These are phyloP conservation scores for Ardeotis arabs DNA, from an alignment of 2,113 vertebrate genomes.

Conservation along the genomic window DNA sequence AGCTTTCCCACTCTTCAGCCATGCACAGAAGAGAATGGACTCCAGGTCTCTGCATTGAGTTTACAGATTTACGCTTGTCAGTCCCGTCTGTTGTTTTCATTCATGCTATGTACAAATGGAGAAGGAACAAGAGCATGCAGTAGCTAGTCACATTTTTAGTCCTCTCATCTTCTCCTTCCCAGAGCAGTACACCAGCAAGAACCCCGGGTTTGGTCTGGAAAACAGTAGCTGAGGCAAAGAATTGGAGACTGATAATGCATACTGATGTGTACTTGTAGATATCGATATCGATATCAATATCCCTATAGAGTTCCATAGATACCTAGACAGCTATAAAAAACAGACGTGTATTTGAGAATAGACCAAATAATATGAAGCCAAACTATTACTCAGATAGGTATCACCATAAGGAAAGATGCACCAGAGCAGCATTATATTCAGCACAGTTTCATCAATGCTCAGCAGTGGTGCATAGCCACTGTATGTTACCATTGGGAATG, in stretches of 20 bases:
- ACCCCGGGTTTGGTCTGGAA: neutral
- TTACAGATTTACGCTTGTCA: neutral
- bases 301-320: neutral
- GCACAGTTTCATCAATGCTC: neutral
- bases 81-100: neutral
- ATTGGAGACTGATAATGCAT: neutral
- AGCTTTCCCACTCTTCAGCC: neutral
- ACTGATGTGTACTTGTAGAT: neutral
- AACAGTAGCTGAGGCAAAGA: neutral
- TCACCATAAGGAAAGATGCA: neutral
- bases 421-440: accelerated
- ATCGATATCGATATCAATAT: accelerated
- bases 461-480: accelerated
- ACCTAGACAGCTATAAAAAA: neutral
- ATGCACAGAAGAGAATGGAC: neutral
- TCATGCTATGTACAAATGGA: neutral
- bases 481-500: neutral
- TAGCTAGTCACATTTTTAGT: neutral
- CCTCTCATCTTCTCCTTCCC: neutral
- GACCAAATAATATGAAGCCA: neutral
- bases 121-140: neutral
- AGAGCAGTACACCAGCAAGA: neutral
- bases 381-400: neutral
- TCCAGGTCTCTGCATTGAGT: neutral
- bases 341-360: neutral